Conservation (phyloP, 2,888 invertebrate genomes). For the Prosapia bicincta region DNA sequence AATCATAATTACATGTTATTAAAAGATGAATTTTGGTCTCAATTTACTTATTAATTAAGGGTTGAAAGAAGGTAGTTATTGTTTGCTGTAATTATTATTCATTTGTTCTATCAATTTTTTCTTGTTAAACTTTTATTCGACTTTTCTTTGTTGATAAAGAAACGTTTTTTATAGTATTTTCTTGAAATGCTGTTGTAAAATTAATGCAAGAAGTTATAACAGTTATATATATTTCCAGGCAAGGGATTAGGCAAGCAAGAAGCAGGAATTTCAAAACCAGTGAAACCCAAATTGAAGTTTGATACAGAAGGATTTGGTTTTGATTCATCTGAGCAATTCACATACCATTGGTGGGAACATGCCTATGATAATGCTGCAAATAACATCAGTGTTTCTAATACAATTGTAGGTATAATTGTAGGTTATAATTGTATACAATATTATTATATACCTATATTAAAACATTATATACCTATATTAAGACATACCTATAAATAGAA, state of each 20-base stretch:
- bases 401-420: not conserved
- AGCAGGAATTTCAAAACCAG: not conserved
- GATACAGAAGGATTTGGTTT: not conserved
- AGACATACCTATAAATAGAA: no score
- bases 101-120: no score
- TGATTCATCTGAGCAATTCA: not conserved
- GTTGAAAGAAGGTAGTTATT: not conserved
- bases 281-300: not conserved
- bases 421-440: no score
- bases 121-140: no score
- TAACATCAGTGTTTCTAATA: not conserved
- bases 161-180: no score
- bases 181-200: not conserved
- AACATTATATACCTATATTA: no score
- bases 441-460: no score
- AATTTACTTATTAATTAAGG: no score
- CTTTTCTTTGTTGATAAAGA: no score
- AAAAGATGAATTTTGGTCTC: no score
- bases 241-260: not conserved
- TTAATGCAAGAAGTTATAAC: not conserved
- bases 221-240: not conserved
- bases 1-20: no score
- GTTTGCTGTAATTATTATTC: not conserved
- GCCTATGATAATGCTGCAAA: not conserved
- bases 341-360: not conserved